Conservation (phyloP, 1,140 invertebrate genomes). For the Tetramorium simillimum region DNA sequence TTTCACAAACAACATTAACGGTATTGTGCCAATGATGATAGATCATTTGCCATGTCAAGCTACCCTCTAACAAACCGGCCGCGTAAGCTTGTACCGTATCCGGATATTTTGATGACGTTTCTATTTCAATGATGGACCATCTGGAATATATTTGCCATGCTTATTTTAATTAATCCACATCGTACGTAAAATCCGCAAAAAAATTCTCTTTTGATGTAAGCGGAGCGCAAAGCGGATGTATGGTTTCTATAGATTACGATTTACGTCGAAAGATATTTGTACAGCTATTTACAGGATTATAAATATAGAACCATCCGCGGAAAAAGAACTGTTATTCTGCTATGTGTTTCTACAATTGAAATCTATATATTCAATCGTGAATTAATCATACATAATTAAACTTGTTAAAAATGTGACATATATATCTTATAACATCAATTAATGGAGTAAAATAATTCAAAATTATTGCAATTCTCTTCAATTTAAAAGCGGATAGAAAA, state of each 20-base stretch:
- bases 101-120: slow-evolving; percentile 89
- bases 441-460: background rate
- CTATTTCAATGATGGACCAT: slow-evolving; percentile 93
- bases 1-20: slow-evolving; percentile 89
- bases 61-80: slow-evolving; percentile 95
- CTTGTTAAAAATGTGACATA: background rate
- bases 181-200: background rate
- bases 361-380: background rate
- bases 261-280: background rate
- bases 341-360: background rate
- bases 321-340: background rate
- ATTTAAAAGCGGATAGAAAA: background rate
- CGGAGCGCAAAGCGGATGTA: background rate
- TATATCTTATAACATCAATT: background rate
- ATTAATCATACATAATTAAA: background rate
- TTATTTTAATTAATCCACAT: slow-evolving; percentile 35
- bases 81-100: slow-evolving; percentile 94
- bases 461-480: background rate
- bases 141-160: slow-evolving; percentile 80
- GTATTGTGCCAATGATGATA: slow-evolving; percentile 93
- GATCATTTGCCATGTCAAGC: slow-evolving; percentile 92
- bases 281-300: background rate
- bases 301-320: background rate
- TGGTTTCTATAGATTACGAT: background rate
- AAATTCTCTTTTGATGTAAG: slow-evolving; percentile 8